phyloP scores from a whole-genome alignment of 2,888 invertebrate genomes.

The Chymomyza fuscimana region DNA sequence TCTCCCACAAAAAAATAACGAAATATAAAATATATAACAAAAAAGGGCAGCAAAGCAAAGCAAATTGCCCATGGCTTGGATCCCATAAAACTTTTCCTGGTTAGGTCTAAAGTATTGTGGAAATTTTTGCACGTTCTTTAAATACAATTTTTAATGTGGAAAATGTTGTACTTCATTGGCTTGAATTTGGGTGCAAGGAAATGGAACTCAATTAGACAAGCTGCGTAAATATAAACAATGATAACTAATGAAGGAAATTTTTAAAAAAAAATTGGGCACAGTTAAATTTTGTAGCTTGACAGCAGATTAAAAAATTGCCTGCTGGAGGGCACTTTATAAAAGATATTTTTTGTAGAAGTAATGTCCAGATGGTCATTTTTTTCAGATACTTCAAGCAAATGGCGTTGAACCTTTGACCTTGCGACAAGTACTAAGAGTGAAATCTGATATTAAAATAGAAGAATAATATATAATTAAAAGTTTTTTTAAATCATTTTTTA shows the following conservation, averaged over 20 bases:
- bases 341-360: no score
- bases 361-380: no score
- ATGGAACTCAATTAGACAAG: background rate
- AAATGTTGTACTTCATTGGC: background rate
- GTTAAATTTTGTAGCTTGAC: no score
- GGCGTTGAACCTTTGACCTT: no score
- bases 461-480: no score
- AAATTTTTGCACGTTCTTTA: conserved; percentile 3
- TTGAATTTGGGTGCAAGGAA: background rate
- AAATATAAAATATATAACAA: background rate
- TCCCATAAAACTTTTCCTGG: background rate
- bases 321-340: no score
- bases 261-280: background rate
- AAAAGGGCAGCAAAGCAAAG: background rate
- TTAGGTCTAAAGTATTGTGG: background rate
- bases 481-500: no score
- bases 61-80: background rate
- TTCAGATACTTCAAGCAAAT: no score
- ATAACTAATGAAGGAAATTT: background rate
- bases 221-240: background rate
- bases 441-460: no score
- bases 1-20: no score
- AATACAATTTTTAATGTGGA: background rate
- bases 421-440: no score
- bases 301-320: no score